Evolutionary conservation across 2,113 vertebrate genomes (phyloP).

Genomic region (Ptilonorhynchus violaceus): DNA sequence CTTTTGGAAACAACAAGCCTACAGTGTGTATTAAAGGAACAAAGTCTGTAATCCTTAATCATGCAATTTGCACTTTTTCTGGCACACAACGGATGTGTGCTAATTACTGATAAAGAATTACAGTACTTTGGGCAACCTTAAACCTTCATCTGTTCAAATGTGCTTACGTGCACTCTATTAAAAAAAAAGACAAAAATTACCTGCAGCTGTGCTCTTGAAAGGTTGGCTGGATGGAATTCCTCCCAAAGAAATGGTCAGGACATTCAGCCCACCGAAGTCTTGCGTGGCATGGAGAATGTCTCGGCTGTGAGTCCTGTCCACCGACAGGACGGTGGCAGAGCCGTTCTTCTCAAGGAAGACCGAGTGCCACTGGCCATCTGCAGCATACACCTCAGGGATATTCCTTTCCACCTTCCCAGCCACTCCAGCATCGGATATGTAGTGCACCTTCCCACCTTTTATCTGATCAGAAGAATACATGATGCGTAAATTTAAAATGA

Average conservation of each 20-base stretch:
- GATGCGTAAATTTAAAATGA: accelerated
- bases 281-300: conserved; percentile 85
- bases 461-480: conserved; percentile 70
- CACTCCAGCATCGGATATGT: conserved; percentile 88
- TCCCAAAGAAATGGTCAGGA: conserved; percentile 90
- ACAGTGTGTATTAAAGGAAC: background rate
- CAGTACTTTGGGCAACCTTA: background rate
- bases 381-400: conserved; percentile 79
- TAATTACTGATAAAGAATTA: background rate
- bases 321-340: conserved; percentile 76
- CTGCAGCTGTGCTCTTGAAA: conserved; percentile 80
- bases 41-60: background rate
- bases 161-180: background rate
- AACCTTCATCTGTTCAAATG: background rate
- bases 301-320: conserved; percentile 77
- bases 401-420: conserved; percentile 92
- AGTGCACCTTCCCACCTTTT: conserved; percentile 90
- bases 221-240: conserved; percentile 82
- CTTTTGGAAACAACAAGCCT: background rate
- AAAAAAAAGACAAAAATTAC: conserved; percentile 61
- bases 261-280: conserved; percentile 88
- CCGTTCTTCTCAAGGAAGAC: conserved; percentile 83
- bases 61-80: background rate
- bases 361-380: conserved; percentile 92
- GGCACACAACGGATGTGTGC: background rate